phyloP scores from a whole-genome alignment of 2,888 invertebrate genomes.

The Drosophila pullipes region DNA sequence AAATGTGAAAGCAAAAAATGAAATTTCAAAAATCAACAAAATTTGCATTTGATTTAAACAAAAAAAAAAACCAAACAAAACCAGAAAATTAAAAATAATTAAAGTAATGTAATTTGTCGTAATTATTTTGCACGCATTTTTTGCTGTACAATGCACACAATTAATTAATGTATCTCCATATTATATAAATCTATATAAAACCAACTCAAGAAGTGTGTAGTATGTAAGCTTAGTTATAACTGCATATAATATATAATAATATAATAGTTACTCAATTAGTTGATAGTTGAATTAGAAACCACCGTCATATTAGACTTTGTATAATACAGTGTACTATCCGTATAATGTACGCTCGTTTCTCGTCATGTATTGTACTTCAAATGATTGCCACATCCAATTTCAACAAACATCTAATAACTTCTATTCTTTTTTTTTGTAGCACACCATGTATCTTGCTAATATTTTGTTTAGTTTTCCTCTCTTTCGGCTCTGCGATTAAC shows the following conservation, averaged over 20 bases:
- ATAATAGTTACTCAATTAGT: slow-evolving; percentile 57
- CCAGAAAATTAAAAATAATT: slow-evolving; percentile 4
- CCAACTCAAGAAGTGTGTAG: slow-evolving; percentile 15
- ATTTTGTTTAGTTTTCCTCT: slow-evolving; percentile 3
- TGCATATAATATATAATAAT: slow-evolving; percentile 24
- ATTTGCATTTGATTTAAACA: slow-evolving; percentile 62
- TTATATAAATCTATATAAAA: slow-evolving; percentile 8
- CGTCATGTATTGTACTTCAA: slow-evolving; percentile 41
- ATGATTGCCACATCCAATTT: slow-evolving; percentile 47
- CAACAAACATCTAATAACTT: slow-evolving; percentile 21
- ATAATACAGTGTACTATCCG: slow-evolving; percentile 38
- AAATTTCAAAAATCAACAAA: slow-evolving; percentile 39
- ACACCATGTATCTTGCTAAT: slow-evolving; percentile 13
- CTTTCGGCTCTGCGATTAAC: background rate
- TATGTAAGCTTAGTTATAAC: slow-evolving; percentile 33
- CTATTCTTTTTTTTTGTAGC: slow-evolving; percentile 14
- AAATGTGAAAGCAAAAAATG: slow-evolving; percentile 45
- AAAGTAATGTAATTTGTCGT: slow-evolving; percentile 45
- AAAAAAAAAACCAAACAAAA: background rate
- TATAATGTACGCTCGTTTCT: slow-evolving; percentile 57
- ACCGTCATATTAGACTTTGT: slow-evolving; percentile 80
- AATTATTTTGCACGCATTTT: slow-evolving; percentile 67
- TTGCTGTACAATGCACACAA: slow-evolving; percentile 67
- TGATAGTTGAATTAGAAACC: slow-evolving; percentile 77
- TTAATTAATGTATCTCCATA: slow-evolving; percentile 28